phyloP scores from a whole-genome alignment of 2,113 vertebrate genomes.

The Gopherus evgoodei region DNA sequence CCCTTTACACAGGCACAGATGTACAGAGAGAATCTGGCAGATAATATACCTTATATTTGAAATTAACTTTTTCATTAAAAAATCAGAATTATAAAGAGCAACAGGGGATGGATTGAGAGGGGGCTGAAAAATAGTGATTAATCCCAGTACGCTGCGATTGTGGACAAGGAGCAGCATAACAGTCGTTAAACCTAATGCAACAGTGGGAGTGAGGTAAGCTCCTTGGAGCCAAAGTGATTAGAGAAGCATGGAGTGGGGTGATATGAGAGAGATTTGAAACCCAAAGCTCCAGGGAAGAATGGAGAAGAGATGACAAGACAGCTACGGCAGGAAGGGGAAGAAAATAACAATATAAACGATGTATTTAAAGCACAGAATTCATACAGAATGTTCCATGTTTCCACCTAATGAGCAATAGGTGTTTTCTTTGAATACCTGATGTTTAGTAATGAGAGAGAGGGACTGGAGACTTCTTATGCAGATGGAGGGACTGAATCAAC shows the following conservation, averaged over 20 bases:
- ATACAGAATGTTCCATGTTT: slow-evolving; percentile 14
- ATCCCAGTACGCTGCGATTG: not conserved
- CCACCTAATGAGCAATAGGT: not conserved
- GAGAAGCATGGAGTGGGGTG: not conserved
- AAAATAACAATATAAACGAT: not conserved
- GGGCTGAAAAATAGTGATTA: not conserved
- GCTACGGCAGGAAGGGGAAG: slow-evolving; percentile 28
- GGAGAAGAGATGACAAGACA: slow-evolving; percentile 41
- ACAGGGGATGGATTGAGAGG: not conserved
- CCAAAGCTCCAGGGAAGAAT: slow-evolving; percentile 16
- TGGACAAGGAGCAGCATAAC: not conserved
- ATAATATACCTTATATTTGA: not conserved
- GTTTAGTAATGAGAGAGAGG: not conserved
- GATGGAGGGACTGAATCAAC: not conserved
- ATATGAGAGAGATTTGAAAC: slow-evolving; percentile 36
- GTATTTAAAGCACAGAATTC: slow-evolving; percentile 44
- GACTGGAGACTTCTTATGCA: not conserved
- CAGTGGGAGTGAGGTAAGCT: not conserved
- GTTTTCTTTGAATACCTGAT: slow-evolving; percentile 11
- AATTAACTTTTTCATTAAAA: not conserved
- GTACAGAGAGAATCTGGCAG: not conserved
- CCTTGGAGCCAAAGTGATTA: not conserved
- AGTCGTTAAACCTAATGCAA: not conserved
- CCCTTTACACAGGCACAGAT: not conserved
- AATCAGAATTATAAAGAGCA: not conserved